These are phyloP conservation scores for Sebastiscus tertius DNA, from an alignment of 2,797 vertebrate genomes.

Conservation along the genomic window DNA sequence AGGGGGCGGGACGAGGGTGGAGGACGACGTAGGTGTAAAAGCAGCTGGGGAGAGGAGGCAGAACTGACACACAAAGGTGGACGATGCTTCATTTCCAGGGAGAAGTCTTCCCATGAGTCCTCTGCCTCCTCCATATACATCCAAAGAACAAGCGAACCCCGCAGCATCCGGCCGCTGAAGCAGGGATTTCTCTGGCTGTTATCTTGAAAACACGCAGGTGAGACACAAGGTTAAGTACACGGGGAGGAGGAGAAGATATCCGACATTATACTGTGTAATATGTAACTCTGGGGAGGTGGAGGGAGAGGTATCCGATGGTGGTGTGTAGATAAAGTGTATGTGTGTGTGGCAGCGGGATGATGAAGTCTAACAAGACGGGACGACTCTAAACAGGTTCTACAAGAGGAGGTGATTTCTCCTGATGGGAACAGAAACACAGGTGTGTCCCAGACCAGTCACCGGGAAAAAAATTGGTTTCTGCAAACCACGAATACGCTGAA, in stretches of 20 bases:
- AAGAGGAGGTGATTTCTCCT: neutral
- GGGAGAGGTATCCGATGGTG: neutral
- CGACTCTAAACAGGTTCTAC: neutral
- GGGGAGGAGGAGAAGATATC: slow-evolving; percentile 51
- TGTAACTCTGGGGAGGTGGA: slow-evolving; percentile 35
- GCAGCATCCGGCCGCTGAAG: slow-evolving; percentile 37
- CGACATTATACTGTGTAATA: slow-evolving; percentile 30
- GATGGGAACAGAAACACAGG: neutral
- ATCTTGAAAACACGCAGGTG: slow-evolving; percentile 59
- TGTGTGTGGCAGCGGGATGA: neutral
- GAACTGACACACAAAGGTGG: slow-evolving; percentile 72
- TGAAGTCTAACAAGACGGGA: neutral
- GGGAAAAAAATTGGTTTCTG: neutral
- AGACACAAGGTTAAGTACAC: slow-evolving; percentile 62
- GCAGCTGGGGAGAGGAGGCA: slow-evolving; percentile 69
- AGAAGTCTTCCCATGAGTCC: slow-evolving; percentile 53
- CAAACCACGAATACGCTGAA: neutral
- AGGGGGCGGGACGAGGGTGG: slow-evolving; percentile 52
- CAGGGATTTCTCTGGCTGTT: slow-evolving; percentile 47
- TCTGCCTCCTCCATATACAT: slow-evolving; percentile 46
- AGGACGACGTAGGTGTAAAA: slow-evolving; percentile 72
- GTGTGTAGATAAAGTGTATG: neutral
- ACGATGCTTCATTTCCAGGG: slow-evolving; percentile 62
- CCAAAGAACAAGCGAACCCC: slow-evolving; percentile 26
- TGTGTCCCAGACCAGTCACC: neutral